These are phyloP conservation scores for Podotricha telesiphe DNA, from an alignment of 2,888 invertebrate species.

Conservation along the genomic window DNA sequence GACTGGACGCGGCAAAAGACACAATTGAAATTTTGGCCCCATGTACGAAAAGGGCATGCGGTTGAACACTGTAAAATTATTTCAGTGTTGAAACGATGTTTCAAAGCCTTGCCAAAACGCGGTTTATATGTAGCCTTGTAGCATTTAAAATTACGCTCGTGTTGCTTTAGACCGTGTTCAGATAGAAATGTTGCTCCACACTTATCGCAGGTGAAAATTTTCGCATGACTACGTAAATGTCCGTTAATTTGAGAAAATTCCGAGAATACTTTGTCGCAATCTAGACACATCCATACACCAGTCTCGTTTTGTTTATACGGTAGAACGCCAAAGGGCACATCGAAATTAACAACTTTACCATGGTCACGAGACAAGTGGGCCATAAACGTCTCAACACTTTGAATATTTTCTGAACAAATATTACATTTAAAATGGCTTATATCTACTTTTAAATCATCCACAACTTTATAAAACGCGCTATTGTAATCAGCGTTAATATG, in stretches of 20 bases:
- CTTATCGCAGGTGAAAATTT: constrained; percentile 75
- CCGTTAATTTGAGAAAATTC: constrained; percentile 76
- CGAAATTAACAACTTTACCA: constrained; percentile 67
- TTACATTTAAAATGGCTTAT: constrained; percentile 73
- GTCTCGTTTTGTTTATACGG: constrained; percentile 69
- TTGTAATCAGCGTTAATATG: constrained; percentile 72
- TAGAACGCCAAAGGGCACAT: constrained; percentile 73
- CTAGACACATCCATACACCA: constrained; percentile 72
- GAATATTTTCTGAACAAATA: constrained; percentile 61
- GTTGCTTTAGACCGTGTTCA: constrained; percentile 70
- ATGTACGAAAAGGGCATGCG: constrained; percentile 74
- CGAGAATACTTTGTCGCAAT: constrained; percentile 70
- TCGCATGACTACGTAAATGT: constrained; percentile 71
- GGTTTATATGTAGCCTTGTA: constrained; percentile 75
- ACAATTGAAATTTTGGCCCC: constrained; percentile 78
- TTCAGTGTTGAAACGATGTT: constrained; percentile 74
- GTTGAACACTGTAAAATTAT: constrained; percentile 77
- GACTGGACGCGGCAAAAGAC: constrained; percentile 75
- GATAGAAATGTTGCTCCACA: constrained; percentile 74
- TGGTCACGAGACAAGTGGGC: constrained; percentile 68
- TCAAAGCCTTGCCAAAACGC: constrained; percentile 71
- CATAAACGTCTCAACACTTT: constrained; percentile 69
- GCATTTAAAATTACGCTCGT: constrained; percentile 74
- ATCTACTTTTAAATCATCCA: constrained; percentile 73
- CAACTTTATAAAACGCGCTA: constrained; percentile 76